Evolutionary conservation across 2,888 invertebrate species (phyloP).

Genomic region (Teleiodes luculella): DNA sequence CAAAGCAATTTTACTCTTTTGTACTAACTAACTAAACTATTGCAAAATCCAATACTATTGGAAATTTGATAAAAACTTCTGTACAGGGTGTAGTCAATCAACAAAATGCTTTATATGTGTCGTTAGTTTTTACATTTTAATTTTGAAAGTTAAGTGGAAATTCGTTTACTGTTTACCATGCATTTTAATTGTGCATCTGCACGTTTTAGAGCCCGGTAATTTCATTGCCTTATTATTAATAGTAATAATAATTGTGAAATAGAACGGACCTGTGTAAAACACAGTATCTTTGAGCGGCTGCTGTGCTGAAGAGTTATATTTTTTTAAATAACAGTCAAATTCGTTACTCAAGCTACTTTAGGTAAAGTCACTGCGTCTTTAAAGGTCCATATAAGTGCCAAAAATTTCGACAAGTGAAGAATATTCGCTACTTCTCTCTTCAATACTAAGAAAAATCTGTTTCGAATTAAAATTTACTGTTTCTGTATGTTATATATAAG

Average conservation of each 20-base stretch:
- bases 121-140: slow-evolving; percentile 27
- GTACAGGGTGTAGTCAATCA: slow-evolving; percentile 38
- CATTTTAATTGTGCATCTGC: slow-evolving; percentile 52
- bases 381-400: slow-evolving; percentile 43
- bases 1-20: slow-evolving; percentile 59
- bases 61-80: slow-evolving; percentile 38
- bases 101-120: slow-evolving; percentile 35
- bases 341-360: background rate
- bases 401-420: slow-evolving; percentile 47
- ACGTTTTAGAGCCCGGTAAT: slow-evolving; percentile 26
- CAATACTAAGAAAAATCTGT: slow-evolving; percentile 36
- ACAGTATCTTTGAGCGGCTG: slow-evolving; percentile 21
- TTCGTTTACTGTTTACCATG: slow-evolving; percentile 55
- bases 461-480: slow-evolving; percentile 47
- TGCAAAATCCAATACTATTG: slow-evolving; percentile 48
- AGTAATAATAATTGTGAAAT: slow-evolving; percentile 7
- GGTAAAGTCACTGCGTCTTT: slow-evolving; percentile 24
- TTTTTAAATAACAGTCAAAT: background rate
- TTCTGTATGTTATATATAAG: slow-evolving; percentile 50
- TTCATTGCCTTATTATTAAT: slow-evolving; percentile 10
- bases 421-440: slow-evolving; percentile 31
- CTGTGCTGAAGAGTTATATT: background rate
- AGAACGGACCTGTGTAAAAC: slow-evolving; percentile 23
- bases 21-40: slow-evolving; percentile 64
- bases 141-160: slow-evolving; percentile 47